These are phyloP conservation scores for Erebia epiphron DNA, from an alignment of 2,888 invertebrate genomes.

Conservation along the genomic window DNA sequence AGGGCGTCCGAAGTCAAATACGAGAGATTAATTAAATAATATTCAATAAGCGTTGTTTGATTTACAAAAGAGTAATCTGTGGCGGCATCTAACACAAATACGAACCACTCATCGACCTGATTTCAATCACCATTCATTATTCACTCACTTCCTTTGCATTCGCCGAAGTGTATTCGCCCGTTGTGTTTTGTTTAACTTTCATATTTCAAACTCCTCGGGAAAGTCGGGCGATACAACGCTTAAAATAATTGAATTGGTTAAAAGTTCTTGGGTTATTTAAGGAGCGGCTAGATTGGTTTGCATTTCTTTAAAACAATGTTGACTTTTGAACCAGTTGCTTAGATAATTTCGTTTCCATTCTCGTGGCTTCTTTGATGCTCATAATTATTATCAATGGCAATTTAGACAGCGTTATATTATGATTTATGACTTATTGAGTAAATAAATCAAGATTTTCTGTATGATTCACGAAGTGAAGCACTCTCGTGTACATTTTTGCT, in stretches of 20 bases:
- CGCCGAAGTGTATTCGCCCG: conserved; percentile 72
- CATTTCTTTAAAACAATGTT: conserved; percentile 19
- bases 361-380: neutral
- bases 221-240: conserved; percentile 55
- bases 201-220: conserved; percentile 68
- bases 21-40: conserved; percentile 78
- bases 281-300: conserved; percentile 50
- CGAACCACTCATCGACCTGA: conserved; percentile 70
- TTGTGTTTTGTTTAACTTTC: conserved; percentile 80
- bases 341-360: conserved; percentile 22
- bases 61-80: conserved; percentile 80
- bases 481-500: conserved; percentile 70
- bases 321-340: conserved; percentile 9
- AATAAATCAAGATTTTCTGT: conserved; percentile 32
- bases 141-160: conserved; percentile 79
- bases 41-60: conserved; percentile 79
- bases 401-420: conserved; percentile 23
- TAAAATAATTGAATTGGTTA: conserved; percentile 56
- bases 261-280: conserved; percentile 56
- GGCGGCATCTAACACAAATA: conserved; percentile 81
- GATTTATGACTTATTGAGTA: conserved; percentile 35
- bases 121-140: conserved; percentile 81
- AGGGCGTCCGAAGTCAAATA: conserved; percentile 69
- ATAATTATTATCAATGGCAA: conserved; percentile 26
- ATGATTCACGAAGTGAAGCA: conserved; percentile 36